phyloP scores from a whole-genome alignment of 2,888 invertebrate genomes.

The Chrysolina haemoptera region DNA sequence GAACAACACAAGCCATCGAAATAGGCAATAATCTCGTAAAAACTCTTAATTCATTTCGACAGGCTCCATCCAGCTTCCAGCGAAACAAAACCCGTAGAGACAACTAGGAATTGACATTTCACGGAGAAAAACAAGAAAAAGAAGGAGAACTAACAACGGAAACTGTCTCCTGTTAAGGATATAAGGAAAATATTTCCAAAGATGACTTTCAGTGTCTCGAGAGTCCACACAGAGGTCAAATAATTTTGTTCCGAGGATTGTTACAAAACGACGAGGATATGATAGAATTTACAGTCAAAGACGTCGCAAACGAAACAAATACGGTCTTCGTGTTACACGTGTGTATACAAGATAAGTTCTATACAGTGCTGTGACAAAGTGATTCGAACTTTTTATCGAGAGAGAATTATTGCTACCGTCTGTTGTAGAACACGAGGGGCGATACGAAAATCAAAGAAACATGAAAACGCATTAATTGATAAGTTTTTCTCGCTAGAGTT shows the following conservation, averaged over 20 bases:
- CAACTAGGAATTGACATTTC: neutral
- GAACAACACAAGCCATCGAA: too few relatives aligned
- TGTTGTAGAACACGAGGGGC: too few relatives aligned
- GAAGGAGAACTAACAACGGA: neutral
- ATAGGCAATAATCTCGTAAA: neutral
- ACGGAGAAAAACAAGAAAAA: neutral
- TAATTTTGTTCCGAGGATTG: slow-evolving; percentile 39
- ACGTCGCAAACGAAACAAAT: slow-evolving; percentile 18
- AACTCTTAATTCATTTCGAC: neutral
- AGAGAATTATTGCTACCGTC: neutral
- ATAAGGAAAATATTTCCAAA: slow-evolving; percentile 17
- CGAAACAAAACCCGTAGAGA: neutral
- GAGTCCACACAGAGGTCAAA: slow-evolving; percentile 33
- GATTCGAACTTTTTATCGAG: too few relatives aligned
- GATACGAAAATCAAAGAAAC: too few relatives aligned
- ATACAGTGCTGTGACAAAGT: neutral
- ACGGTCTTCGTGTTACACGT: slow-evolving; percentile 22
- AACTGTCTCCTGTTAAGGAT: neutral
- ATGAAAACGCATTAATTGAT: too few relatives aligned
- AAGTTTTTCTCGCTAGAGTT: too few relatives aligned
- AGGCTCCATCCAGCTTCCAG: neutral
- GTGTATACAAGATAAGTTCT: neutral
- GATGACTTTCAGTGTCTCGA: slow-evolving; percentile 21
- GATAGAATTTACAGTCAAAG: slow-evolving; percentile 32
- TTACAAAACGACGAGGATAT: slow-evolving; percentile 39